A percentile compares a stretch with the other conserved stretches of the same genome.
These are phyloP conservation scores for Castor canadensis DNA, from an alignment of 2,113 vertebrate genomes.

Conservation along the genomic window DNA sequence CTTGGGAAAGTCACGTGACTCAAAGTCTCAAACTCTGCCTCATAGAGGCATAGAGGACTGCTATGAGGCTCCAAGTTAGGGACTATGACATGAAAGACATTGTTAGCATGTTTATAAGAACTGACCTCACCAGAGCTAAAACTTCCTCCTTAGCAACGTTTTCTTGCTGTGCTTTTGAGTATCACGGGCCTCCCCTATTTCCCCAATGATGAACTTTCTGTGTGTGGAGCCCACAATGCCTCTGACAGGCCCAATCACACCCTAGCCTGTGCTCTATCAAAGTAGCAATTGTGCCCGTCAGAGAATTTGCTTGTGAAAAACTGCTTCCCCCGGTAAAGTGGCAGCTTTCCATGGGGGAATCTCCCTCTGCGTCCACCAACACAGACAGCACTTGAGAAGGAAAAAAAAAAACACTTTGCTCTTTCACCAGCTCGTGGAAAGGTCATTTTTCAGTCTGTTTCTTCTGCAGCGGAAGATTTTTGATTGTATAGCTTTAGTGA, in stretches of 20 bases:
- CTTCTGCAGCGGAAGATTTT: conserved; percentile 17
- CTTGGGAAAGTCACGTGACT: neutral
- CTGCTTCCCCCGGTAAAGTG: neutral
- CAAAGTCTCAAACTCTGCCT: neutral
- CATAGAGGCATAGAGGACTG: rapidly evolving
- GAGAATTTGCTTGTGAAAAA: neutral
- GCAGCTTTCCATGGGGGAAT: neutral
- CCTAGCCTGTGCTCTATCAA: neutral
- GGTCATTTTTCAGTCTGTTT: conserved; percentile 48
- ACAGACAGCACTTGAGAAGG: neutral
- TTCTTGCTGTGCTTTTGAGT: neutral
- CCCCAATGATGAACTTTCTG: rapidly evolving
- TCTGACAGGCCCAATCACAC: neutral
- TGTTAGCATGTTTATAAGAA: rapidly evolving
- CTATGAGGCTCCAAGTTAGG: neutral
- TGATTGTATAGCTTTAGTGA: conserved; percentile 3
- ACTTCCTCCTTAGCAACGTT: neutral
- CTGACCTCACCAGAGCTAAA: neutral
- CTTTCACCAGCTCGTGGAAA: neutral
- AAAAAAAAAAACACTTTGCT: conserved; percentile 25
- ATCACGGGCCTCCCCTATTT: rapidly evolving
- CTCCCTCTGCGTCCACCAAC: neutral
- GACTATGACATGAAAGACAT: rapidly evolving
- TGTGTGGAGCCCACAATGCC: neutral
- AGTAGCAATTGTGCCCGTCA: neutral